Evolutionary conservation across 2,113 vertebrate genomes (phyloP), one percentile per base, ranked within the genome.

Genomic region (Ammodytes dubius): DNA sequence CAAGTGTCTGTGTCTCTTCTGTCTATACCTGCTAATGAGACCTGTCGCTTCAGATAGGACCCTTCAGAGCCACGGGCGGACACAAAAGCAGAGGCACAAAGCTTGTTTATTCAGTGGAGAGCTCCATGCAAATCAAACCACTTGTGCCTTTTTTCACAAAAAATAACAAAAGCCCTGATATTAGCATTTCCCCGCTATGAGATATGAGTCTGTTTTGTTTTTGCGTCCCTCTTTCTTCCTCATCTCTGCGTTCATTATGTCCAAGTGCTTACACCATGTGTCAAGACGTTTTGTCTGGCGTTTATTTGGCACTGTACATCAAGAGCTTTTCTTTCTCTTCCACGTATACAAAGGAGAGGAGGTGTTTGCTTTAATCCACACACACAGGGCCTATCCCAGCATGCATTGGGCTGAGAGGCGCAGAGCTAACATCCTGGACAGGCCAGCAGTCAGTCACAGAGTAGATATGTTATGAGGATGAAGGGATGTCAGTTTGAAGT

Each of bases 1-100:
- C 52, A 46, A 69, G 84, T 82, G 37, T 17, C 69, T 19, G 57
- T 81, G 57, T 58, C 67, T 53, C 58, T 45, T 81, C 79, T 40
- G 53, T 76, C 77, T 66, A 27, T 27, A 91, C 88, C 88, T 74
- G 88, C 80, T 90, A 91, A 90, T 84, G 88, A 91, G 79, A 90
- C 81, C 85, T 77, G 87, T 88, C 40, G 75, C 74, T 82, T 88
- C 84, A 84, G 85, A 76, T 19, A 13, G 13, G 7, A 65, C 74
- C 80, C 85, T 74, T 85, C 75, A 68, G 77, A 82, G 82, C 46
- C 13, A 50, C 39, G 54, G 27, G 27, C 42, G 6, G 6, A 59
- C 76, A 87, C 81, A 87, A 87, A 88, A 77, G 84, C 65, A 19
- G 61, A 59, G 59, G 49, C 83, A 90, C 88, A 87, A 85, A 88